Percentiles rank a stretch among this genome's conserved stretches.
Conservation (phyloP, 1,140 invertebrate genomes). For the Cyrtorhinus lividipennis region DNA sequence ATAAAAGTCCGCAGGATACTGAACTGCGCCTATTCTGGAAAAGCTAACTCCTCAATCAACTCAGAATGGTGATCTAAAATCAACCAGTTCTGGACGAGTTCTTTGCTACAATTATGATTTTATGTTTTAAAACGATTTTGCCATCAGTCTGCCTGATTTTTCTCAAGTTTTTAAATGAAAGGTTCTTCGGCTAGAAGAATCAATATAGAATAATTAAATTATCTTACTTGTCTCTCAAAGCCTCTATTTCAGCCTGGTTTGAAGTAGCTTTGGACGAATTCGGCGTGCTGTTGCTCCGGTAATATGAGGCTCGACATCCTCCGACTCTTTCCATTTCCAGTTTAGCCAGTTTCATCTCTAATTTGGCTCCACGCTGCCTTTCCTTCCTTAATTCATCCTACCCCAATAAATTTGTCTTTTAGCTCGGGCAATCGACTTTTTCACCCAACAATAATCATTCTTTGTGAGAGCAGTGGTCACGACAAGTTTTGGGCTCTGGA, state of each 20-base stretch:
- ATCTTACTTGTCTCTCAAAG: constrained; percentile 17
- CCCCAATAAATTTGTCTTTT: too few species aligned
- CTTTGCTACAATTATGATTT: too few species aligned
- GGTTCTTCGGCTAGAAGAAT: too few species aligned
- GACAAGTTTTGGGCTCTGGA: background rate
- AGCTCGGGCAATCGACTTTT: background rate
- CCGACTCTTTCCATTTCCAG: constrained; percentile 28
- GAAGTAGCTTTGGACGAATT: background rate
- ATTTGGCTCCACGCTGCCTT: constrained; percentile 27
- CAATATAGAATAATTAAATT: too few species aligned
- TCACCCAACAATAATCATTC: background rate
- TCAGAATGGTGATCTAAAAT: too few species aligned
- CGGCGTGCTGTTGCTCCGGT: background rate
- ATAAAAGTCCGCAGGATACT: too few species aligned
- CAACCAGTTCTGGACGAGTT: too few species aligned
- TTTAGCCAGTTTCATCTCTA: constrained; percentile 30
- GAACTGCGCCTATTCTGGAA: too few species aligned
- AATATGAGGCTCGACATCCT: background rate
- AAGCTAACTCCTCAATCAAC: too few species aligned
- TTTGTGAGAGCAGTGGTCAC: background rate
- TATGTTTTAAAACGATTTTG: too few species aligned
- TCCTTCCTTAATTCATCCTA: constrained; percentile 30
- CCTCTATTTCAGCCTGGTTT: background rate
- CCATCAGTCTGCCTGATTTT: too few species aligned
- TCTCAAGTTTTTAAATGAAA: too few species aligned